Percentiles rank a stretch among this genome's conserved stretches.
These are phyloP conservation scores for Siniperca knerii DNA, from an alignment of 2,113 vertebrate genomes.

Conservation along the genomic window DNA sequence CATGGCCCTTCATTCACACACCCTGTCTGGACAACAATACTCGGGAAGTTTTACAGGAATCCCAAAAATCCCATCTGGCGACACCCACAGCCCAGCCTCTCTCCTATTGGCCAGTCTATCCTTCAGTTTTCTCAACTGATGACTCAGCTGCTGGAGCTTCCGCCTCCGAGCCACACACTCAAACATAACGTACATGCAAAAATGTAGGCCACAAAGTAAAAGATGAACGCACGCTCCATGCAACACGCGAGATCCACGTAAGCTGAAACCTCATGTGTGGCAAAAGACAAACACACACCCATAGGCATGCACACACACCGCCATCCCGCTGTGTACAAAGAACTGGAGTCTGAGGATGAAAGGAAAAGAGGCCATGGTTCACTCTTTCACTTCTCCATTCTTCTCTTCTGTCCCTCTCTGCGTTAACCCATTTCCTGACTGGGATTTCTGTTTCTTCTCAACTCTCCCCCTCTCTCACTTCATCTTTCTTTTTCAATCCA, in stretches of 20 bases:
- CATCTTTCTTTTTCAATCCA: conserved; percentile 1
- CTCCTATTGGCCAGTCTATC: conserved; percentile 41
- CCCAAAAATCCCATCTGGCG: conserved; percentile 57
- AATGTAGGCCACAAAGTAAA: conserved; percentile 32
- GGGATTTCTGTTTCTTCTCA: conserved; percentile 30
- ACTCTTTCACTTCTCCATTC: conserved; percentile 47
- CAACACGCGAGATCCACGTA: conserved; percentile 4
- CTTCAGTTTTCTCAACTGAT: conserved; percentile 58
- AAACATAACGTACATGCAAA: conserved; percentile 21
- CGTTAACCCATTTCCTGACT: conserved; percentile 29
- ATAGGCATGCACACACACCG: conserved; percentile 5
- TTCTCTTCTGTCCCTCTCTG: neutral
- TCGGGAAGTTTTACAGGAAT: conserved; percentile 65
- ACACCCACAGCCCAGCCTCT: conserved; percentile 31
- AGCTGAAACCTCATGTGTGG: neutral
- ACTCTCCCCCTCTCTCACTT: neutral
- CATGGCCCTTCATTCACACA: conserved; percentile 44
- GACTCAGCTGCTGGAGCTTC: conserved; percentile 69
- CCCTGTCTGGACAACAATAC: conserved; percentile 58
- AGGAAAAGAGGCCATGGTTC: conserved; percentile 49
- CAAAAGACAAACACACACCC: neutral
- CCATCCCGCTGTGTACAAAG: conserved; percentile 50
- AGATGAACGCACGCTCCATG: neutral
- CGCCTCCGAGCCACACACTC: conserved; percentile 18
- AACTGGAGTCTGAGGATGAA: conserved; percentile 38